These are phyloP conservation scores for Calycopis cecrops DNA, from an alignment of 1,140 invertebrate genomes.

Conservation along the genomic window DNA sequence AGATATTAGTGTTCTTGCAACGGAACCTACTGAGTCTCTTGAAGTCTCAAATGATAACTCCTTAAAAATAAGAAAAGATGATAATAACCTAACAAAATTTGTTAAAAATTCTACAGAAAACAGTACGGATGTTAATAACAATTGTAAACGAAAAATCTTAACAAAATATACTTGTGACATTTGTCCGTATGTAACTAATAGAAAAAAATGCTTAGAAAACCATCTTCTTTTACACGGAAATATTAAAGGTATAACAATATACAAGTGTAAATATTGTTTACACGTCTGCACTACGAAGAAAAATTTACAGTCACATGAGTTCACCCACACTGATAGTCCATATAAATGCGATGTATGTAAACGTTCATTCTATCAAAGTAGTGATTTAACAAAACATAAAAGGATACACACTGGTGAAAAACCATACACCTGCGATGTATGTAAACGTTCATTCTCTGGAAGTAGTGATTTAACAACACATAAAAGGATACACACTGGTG, in stretches of 20 bases:
- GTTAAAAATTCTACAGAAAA: background rate
- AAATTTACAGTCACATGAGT: background rate
- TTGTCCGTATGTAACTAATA: constrained; percentile 14
- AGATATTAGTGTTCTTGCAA: no score
- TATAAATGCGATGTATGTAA: constrained; percentile 17
- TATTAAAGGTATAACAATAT: background rate
- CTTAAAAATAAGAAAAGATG: no score
- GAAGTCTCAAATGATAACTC: no score
- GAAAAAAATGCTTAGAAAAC: constrained; percentile 8
- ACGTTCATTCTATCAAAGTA: constrained; percentile 1
- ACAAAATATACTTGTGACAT: constrained; percentile 18
- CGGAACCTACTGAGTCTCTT: no score
- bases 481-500: constrained; percentile 15
- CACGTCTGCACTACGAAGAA: background rate
- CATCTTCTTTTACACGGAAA: constrained; percentile 14
- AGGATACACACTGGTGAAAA: constrained; percentile 20
- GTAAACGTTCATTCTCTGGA: constrained; percentile 1
- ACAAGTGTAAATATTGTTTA: constrained; percentile 2
- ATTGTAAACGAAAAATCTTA: background rate
- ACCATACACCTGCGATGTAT: constrained; percentile 18
- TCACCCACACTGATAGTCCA: background rate
- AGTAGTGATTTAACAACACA: constrained; percentile 4
- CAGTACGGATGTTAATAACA: background rate
- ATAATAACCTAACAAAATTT: background rate
- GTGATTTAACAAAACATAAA: constrained; percentile 7